phyloP scores from a whole-genome alignment of 2,888 invertebrate genomes.

The Orthonychiurus folsomi region DNA sequence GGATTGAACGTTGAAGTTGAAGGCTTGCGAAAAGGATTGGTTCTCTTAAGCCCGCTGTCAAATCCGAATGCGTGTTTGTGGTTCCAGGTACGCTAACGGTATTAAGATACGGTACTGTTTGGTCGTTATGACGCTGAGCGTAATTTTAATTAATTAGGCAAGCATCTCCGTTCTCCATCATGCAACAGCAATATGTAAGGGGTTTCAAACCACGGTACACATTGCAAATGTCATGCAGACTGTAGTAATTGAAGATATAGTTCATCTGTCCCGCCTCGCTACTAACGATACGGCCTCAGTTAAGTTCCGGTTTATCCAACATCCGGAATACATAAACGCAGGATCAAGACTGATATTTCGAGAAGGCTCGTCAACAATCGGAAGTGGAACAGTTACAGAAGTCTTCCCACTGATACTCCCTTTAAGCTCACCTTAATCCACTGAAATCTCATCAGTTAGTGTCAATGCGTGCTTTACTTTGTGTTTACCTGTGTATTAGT shows the following conservation, averaged over 20 bases:
- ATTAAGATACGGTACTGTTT: not conserved
- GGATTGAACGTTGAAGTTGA: conserved; percentile 57
- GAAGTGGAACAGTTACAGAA: conserved; percentile 73
- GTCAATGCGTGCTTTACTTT: too few species aligned
- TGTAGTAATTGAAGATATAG: conserved; percentile 60
- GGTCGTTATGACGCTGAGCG: not conserved
- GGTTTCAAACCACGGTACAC: conserved; percentile 87
- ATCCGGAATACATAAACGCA: conserved; percentile 77
- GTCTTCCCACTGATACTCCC: conserved; percentile 54
- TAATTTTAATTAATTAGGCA: conserved; percentile 52
- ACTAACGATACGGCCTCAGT: conserved; percentile 81
- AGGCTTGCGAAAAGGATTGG: conserved; percentile 72
- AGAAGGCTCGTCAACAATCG: conserved; percentile 75
- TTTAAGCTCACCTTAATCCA: too few species aligned
- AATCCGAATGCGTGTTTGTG: conserved; percentile 49
- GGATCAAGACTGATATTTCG: conserved; percentile 72
- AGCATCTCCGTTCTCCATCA: conserved; percentile 82
- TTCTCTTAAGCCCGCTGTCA: conserved; percentile 55
- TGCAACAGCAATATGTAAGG: conserved; percentile 68
- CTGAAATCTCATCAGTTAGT: too few species aligned
- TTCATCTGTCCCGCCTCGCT: conserved; percentile 57
- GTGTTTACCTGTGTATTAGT: too few species aligned
- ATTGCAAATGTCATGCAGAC: conserved; percentile 93
- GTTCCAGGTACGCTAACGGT: conserved; percentile 53
- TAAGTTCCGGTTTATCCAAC: conserved; percentile 74